Conservation (phyloP, 1,140 invertebrate genomes). For the Lasioglossum baleicum region DNA sequence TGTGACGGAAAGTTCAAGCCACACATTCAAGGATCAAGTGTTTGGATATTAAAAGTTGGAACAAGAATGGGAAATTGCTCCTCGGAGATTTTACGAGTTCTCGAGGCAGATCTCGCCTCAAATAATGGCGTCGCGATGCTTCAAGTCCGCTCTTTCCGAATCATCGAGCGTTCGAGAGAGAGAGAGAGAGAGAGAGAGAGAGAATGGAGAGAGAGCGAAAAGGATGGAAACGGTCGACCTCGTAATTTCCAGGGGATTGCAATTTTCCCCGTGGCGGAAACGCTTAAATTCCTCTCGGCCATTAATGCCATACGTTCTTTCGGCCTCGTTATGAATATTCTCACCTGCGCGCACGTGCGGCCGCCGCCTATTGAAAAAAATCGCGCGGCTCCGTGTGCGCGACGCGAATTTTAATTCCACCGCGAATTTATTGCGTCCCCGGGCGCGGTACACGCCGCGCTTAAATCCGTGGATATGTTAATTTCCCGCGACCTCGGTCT, state of each 20-base stretch:
- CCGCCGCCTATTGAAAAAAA: background rate
- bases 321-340: conserved; percentile 55
- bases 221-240: background rate
- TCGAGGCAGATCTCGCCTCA: background rate
- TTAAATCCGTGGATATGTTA: conserved; percentile 21
- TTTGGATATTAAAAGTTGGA: no score
- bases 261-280: conserved; percentile 58
- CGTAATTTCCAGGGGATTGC: conserved; percentile 60
- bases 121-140: background rate
- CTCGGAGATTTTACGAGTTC: background rate
- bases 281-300: conserved; percentile 61
- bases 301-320: conserved; percentile 47
- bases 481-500: background rate
- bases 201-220: background rate
- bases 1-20: no score
- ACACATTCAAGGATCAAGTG: no score
- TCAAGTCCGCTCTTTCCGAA: conserved; percentile 28
- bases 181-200: background rate
- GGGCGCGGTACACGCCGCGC: background rate
- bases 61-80: no score
- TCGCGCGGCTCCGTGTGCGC: background rate
- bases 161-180: conserved; percentile 15
- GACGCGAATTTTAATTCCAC: conserved; percentile 18
- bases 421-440: conserved; percentile 10
- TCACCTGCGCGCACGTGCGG: conserved; percentile 46